These are phyloP conservation scores for Phrynocephalus versicolor DNA, from an alignment of 2,113 vertebrate species.

Conservation along the genomic window DNA sequence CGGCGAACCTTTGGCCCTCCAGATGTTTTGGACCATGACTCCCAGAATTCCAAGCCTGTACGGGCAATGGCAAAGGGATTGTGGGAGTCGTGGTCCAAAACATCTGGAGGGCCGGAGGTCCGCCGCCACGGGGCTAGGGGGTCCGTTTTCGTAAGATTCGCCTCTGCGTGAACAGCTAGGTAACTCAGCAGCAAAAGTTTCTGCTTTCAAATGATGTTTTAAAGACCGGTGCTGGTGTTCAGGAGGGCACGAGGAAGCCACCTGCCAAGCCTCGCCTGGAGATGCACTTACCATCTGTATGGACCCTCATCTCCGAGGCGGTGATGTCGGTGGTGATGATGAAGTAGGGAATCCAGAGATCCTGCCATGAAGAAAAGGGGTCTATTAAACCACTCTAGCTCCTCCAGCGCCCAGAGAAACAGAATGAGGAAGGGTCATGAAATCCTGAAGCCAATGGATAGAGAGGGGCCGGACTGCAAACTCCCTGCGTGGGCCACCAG, in stretches of 20 bases:
- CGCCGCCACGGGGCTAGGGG: too few relatives aligned
- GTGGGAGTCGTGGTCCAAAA: too few relatives aligned
- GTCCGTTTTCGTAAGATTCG: too few relatives aligned
- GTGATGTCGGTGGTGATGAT: slow-evolving; percentile 93
- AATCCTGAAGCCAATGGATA: neutral
- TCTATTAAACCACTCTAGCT: neutral
- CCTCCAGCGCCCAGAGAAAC: neutral
- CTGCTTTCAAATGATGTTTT: neutral
- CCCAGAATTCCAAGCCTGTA: too few relatives aligned
- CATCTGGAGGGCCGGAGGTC: too few relatives aligned
- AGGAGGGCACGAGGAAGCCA: neutral
- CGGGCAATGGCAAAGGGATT: too few relatives aligned
- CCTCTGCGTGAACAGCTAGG: too few relatives aligned
- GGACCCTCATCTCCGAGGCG: slow-evolving; percentile 88
- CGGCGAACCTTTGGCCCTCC: too few relatives aligned
- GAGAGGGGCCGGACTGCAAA: too few relatives aligned
- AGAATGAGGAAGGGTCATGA: too few relatives aligned
- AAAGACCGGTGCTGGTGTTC: neutral
- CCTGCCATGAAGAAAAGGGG: slow-evolving; percentile 71
- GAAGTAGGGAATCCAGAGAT: slow-evolving; percentile 93
- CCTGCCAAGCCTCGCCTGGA: rapidly evolving
- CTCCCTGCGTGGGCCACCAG: neutral
- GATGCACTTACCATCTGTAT: slow-evolving; percentile 84
- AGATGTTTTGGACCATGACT: too few relatives aligned
- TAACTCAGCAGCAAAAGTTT: too few relatives aligned